phyloP scores from a whole-genome alignment of 1,140 invertebrate species.

The Drosophila sturtevanti region DNA sequence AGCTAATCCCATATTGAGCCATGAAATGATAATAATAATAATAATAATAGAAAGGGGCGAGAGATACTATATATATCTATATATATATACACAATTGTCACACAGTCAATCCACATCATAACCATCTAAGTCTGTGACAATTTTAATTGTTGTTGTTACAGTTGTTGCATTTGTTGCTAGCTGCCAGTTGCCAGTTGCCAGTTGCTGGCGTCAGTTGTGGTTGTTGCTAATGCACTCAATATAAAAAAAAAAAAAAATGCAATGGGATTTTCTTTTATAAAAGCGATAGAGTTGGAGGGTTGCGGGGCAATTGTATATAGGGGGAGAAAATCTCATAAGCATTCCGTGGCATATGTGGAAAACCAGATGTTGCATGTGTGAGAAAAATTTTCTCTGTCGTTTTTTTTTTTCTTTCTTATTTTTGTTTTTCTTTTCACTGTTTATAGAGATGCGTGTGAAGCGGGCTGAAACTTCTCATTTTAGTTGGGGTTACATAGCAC shows the following conservation, averaged over 20 bases:
- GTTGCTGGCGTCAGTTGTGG: conserved; percentile 25
- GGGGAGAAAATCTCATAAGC: conserved; percentile 44
- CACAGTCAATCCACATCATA: conserved; percentile 22
- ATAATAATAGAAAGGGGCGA: conserved; percentile 1
- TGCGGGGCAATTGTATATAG: not conserved
- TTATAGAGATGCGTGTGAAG: conserved; percentile 67
- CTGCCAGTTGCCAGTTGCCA: too few relatives aligned
- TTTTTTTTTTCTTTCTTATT: not conserved
- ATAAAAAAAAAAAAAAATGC: conserved; percentile 27
- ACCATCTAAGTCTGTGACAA: conserved; percentile 73
- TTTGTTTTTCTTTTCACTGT: conserved; percentile 32
- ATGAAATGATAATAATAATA: conserved; percentile 67
- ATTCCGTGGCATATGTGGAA: conserved; percentile 66
- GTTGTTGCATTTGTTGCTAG: too few relatives aligned
- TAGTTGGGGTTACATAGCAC: conserved; percentile 36
- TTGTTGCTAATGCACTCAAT: conserved; percentile 42
- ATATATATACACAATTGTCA: not conserved
- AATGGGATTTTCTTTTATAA: conserved; percentile 45
- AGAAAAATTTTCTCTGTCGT: conserved; percentile 61
- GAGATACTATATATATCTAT: not conserved
- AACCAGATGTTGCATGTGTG: conserved; percentile 66
- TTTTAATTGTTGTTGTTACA: conserved; percentile 67
- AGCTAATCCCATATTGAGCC: conserved; percentile 61
- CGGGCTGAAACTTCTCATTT: conserved; percentile 46
- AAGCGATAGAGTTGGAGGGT: not conserved